Conservation (phyloP, 2,113 vertebrate genomes). For the Fukomys damarensis region DNA sequence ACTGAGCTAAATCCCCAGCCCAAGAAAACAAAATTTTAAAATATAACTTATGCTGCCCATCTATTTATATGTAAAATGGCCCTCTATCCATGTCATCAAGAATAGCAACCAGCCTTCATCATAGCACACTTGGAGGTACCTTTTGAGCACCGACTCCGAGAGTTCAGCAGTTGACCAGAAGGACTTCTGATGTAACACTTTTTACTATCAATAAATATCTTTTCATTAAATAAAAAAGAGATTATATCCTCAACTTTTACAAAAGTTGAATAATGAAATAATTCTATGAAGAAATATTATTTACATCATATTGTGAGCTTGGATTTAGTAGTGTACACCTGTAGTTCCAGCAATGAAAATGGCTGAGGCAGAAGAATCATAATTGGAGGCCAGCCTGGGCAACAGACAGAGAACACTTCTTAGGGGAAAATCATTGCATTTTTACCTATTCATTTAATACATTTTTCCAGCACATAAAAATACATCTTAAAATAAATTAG, state of each 20-base stretch:
- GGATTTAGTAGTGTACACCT: no score
- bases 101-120: not conserved
- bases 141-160: not conserved
- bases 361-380: not conserved
- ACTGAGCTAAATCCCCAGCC: no score
- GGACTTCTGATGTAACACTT: not conserved
- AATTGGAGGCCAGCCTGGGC: not conserved
- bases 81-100: not conserved
- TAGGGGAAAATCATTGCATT: not conserved
- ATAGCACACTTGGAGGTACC: not conserved
- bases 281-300: not conserved
- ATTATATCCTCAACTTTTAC: not conserved
- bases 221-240: not conserved
- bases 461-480: constrained; percentile 9
- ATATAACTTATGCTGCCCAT: not conserved
- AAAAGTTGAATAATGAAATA: not conserved
- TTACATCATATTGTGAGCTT: not conserved
- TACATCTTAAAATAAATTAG: constrained; percentile 11
- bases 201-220: not conserved
- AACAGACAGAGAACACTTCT: not conserved
- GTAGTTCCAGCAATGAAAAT: not conserved
- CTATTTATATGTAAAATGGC: not conserved
- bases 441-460: not conserved
- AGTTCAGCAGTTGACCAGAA: not conserved
- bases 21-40: not conserved